These are phyloP conservation scores for Nanger granti DNA, from an alignment of 2,113 vertebrate species.

Conservation along the genomic window DNA sequence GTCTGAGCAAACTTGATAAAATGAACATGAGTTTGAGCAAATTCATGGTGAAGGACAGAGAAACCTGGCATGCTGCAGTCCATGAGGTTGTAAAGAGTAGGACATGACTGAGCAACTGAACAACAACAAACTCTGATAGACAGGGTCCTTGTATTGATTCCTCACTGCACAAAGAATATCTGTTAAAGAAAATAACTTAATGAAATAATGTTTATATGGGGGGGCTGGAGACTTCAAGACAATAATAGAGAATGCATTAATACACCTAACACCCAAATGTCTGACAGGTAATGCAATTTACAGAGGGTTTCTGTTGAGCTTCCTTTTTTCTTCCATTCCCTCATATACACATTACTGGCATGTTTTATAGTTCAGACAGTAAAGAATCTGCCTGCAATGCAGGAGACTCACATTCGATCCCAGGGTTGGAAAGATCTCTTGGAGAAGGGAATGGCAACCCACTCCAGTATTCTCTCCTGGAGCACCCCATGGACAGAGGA, in stretches of 20 bases:
- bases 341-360: not conserved
- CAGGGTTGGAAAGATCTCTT: not conserved
- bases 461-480: not conserved
- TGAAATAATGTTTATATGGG: not conserved
- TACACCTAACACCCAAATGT: not conserved
- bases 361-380: not conserved
- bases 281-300: not conserved
- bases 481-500: not conserved
- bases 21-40: not conserved
- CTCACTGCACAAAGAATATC: not conserved
- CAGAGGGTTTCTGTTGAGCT: not conserved
- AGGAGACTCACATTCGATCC: not conserved
- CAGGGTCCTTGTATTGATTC: not conserved
- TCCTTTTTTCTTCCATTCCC: not conserved
- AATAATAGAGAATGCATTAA: not conserved
- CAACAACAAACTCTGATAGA: not conserved
- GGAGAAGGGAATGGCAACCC: not conserved
- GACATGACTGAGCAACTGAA: not conserved
- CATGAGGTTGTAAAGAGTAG: not conserved
- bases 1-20: not conserved
- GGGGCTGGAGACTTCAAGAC: not conserved
- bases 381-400: not conserved
- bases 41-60: not conserved
- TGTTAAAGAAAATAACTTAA: not conserved
- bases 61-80: not conserved